Conservation (phyloP, 2,797 vertebrate species). For the Cynodonichthys magdalenae region DNA sequence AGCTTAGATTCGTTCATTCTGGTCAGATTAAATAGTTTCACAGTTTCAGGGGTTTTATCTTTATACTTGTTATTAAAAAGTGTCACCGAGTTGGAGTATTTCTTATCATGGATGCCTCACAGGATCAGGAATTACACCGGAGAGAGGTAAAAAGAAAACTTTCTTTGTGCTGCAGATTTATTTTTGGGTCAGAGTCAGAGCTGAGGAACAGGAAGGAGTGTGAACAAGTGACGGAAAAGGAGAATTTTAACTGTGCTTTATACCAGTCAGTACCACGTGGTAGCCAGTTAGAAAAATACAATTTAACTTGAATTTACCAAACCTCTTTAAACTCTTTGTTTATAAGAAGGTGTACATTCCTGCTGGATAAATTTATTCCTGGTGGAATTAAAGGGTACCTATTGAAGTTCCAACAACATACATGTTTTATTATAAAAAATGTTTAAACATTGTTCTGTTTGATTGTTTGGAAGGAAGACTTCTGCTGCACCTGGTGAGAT, state of each 20-base stretch:
- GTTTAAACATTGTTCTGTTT: too few relatives aligned
- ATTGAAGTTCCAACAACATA: not conserved
- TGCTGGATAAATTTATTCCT: too few relatives aligned
- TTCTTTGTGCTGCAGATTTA: constrained; percentile 2
- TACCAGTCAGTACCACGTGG: too few relatives aligned
- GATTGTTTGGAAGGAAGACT: not conserved
- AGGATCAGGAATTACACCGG: constrained; percentile 27
- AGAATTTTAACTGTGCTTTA: not conserved
- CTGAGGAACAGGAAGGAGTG: constrained; percentile 5
- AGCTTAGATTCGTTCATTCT: not conserved
- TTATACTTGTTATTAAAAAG: constrained; percentile 10
- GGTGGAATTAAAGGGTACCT: not conserved
- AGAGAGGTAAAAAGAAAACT: constrained; percentile 16
- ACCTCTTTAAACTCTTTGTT: not conserved
- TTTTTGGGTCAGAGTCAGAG: constrained; percentile 11
- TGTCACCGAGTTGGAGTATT: constrained; percentile 24
- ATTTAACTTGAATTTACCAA: too few relatives aligned
- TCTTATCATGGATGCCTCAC: constrained; percentile 25
- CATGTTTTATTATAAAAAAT: too few relatives aligned
- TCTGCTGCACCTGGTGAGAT: constrained; percentile 13
- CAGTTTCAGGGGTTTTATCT: too few relatives aligned
- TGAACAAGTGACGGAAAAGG: not conserved
- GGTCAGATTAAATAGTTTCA: not conserved
- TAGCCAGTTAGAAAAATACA: too few relatives aligned
- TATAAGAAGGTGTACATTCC: not conserved